Evolutionary conservation across 2,797 vertebrate species (phyloP).

Genomic region (Oreonectes daqikongensis): DNA sequence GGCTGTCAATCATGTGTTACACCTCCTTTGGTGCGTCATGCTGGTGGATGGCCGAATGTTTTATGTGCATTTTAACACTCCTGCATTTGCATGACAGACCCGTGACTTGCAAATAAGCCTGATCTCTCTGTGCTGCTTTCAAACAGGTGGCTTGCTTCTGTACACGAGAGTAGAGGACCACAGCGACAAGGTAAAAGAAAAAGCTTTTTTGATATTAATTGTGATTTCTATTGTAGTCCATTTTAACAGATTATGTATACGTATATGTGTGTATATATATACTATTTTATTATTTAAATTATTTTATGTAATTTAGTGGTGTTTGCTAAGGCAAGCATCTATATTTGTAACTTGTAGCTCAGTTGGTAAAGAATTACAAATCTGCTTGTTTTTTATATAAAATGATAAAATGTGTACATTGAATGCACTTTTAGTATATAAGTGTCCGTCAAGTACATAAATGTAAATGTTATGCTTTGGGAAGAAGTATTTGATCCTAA

Average conservation of each 20-base stretch:
- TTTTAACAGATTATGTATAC: no score
- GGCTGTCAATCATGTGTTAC: conserved; percentile 57
- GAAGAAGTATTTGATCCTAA: no score
- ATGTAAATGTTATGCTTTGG: no score
- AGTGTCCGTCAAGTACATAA: no score
- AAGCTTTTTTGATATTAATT: neutral
- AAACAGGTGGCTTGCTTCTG: conserved; percentile 68
- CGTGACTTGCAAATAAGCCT: conserved; percentile 75
- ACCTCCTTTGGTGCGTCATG: conserved; percentile 47
- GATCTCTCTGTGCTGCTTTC: conserved; percentile 65
- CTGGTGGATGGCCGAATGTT: conserved; percentile 47
- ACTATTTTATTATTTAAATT: no score
- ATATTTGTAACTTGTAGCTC: no score
- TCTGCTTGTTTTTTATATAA: no score
- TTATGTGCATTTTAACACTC: conserved; percentile 52
- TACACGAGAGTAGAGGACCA: conserved; percentile 48
- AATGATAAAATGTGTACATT: no score
- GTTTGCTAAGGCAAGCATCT: neutral
- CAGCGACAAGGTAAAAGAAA: conserved; percentile 68
- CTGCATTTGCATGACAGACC: conserved; percentile 76
- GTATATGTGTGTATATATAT: no score
- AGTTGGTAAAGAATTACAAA: no score
- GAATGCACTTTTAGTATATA: no score
- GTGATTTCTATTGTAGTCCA: neutral
- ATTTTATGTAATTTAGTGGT: neutral